phyloP scores from a whole-genome alignment of 2,113 vertebrate species.

The Corapipo altera region DNA sequence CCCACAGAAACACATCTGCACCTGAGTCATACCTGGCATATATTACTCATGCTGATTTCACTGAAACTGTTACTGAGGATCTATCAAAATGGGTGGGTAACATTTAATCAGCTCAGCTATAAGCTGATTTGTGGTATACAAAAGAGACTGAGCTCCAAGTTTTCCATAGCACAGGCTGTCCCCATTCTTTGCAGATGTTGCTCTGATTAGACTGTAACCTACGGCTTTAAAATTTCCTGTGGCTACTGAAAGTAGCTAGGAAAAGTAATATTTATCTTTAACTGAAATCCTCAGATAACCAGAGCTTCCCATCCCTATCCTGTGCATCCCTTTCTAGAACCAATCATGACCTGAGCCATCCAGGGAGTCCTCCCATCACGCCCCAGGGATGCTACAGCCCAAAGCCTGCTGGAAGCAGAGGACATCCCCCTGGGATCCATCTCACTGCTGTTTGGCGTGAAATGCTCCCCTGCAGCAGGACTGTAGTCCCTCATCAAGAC shows the following conservation, averaged over 20 bases:
- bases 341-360: fast-evolving
- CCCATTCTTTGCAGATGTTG: neutral
- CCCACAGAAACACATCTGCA: neutral
- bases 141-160: neutral
- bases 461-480: neutral
- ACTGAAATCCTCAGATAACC: too few species aligned
- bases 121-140: neutral
- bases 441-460: fast-evolving
- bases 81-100: neutral
- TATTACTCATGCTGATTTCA: neutral
- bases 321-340: neutral
- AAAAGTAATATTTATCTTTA: neutral
- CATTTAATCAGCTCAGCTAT: neutral
- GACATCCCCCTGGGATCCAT: fast-evolving
- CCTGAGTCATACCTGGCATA: neutral
- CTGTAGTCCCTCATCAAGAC: neutral
- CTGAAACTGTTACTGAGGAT: neutral
- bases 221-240: neutral
- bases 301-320: fast-evolving
- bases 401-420: neutral
- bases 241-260: neutral
- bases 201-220: neutral
- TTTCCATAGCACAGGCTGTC: neutral
- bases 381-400: neutral
- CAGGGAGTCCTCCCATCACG: fast-evolving